These are phyloP conservation scores for Tetramorium simillimum DNA, from an alignment of 1,140 invertebrate genomes.

Conservation along the genomic window DNA sequence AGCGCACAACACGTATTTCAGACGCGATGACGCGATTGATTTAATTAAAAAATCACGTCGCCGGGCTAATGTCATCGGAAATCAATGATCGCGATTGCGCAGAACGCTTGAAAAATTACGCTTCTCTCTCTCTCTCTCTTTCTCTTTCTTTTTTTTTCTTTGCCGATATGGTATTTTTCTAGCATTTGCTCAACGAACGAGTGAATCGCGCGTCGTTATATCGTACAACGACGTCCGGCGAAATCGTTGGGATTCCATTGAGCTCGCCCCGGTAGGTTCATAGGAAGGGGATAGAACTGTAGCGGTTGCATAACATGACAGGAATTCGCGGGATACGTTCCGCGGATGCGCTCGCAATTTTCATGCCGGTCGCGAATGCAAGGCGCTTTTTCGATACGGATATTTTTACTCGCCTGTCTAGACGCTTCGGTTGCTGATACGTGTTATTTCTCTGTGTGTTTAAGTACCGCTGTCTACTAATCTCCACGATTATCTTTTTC, in stretches of 20 bases:
- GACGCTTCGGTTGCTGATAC: background rate
- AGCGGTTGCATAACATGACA: conserved; percentile 43
- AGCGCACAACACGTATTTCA: conserved; percentile 29
- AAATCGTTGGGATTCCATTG: conserved; percentile 50
- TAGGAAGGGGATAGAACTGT: conserved; percentile 27
- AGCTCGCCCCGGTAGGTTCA: conserved; percentile 11
- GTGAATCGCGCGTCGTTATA: conserved; percentile 31
- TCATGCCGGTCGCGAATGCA: conserved; percentile 5
- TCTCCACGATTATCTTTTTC: background rate
- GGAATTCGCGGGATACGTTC: conserved; percentile 43
- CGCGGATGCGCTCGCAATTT: conserved; percentile 34
- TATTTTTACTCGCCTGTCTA: background rate
- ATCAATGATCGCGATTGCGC: conserved; percentile 41
- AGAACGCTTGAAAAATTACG: conserved; percentile 32
- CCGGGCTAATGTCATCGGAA: conserved; percentile 40
- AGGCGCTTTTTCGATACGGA: background rate
- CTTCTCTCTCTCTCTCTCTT: background rate
- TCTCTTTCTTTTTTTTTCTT: background rate
- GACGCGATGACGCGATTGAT: conserved; percentile 43
- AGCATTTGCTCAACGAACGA: conserved; percentile 7
- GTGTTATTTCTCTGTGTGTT: background rate
- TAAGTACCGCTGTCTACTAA: background rate
- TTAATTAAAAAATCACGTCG: conserved; percentile 60
- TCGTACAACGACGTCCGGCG: conserved; percentile 37
- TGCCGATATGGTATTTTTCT: conserved; percentile 37